Evolutionary conservation across 1,140 invertebrate genomes (phyloP).

Genomic region (Carcinoscorpius rotundicauda): DNA sequence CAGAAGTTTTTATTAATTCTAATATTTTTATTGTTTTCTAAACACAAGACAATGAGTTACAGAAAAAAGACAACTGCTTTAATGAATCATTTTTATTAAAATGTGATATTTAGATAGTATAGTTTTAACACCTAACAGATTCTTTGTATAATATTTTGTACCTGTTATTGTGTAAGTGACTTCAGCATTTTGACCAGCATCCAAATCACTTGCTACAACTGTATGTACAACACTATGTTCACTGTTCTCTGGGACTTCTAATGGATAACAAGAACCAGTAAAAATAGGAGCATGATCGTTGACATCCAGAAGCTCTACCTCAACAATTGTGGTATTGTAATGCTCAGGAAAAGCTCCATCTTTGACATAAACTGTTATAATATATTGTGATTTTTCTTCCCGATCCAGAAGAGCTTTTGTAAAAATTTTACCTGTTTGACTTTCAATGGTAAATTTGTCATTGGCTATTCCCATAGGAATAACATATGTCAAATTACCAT

Average conservation of each 20-base stretch:
- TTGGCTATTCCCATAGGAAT: slow-evolving; percentile 68
- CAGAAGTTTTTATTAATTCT: too few species aligned
- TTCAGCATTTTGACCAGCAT: slow-evolving; percentile 67
- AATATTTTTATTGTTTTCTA: too few species aligned
- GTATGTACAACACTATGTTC: slow-evolving; percentile 70
- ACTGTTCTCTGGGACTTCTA: slow-evolving; percentile 76
- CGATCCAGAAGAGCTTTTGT: slow-evolving; percentile 63
- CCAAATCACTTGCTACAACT: slow-evolving; percentile 71
- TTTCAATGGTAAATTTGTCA: slow-evolving; percentile 65
- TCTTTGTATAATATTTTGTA: slow-evolving; percentile 27
- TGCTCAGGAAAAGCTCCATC: slow-evolving; percentile 43
- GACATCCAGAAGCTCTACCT: slow-evolving; percentile 63
- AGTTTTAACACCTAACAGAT: too few species aligned
- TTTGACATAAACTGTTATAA: slow-evolving; percentile 66
- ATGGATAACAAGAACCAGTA: slow-evolving; percentile 63
- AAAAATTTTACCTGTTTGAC: slow-evolving; percentile 58
- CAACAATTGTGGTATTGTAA: slow-evolving; percentile 59
- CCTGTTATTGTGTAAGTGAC: slow-evolving; percentile 71
- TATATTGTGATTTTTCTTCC: slow-evolving; percentile 53
- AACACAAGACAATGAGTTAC: too few species aligned
- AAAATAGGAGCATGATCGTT: slow-evolving; percentile 86
- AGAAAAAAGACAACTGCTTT: too few species aligned
- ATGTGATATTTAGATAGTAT: too few species aligned
- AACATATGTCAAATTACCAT: slow-evolving; percentile 64
- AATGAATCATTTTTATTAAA: too few species aligned